phyloP scores from a whole-genome alignment of 2,113 vertebrate genomes.

The Dicentrarchus labrax region DNA sequence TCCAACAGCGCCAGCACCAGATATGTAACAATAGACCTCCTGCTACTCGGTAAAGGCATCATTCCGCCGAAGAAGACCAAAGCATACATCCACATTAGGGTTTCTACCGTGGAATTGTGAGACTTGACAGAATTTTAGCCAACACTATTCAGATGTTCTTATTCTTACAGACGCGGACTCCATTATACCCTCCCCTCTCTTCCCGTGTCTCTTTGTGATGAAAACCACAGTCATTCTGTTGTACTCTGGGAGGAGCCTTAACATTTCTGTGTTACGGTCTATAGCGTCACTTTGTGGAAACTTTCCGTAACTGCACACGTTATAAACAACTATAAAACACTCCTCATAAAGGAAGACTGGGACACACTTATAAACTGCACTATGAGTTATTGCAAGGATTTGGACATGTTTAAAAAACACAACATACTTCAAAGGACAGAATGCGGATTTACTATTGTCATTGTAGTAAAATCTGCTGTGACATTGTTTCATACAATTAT shows the following conservation, averaged over 20 bases:
- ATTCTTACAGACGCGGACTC: neutral
- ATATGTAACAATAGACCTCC: constrained; percentile 31
- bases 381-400: neutral
- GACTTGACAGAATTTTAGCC: neutral
- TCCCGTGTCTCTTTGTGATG: constrained; percentile 59
- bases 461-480: no score
- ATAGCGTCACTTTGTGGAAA: constrained; percentile 69
- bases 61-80: constrained; percentile 39
- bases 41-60: constrained; percentile 48
- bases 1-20: constrained; percentile 53
- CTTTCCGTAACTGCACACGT: constrained; percentile 10
- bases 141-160: neutral
- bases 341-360: neutral
- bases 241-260: constrained; percentile 64
- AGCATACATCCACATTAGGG: neutral
- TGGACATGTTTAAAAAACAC: neutral
- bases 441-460: neutral
- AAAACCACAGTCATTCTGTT: constrained; percentile 50
- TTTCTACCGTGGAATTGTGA: neutral
- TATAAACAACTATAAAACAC: constrained; percentile 1
- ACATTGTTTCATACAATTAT: no score
- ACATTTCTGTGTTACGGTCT: constrained; percentile 48
- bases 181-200: constrained; percentile 2
- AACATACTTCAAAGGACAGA: neutral
- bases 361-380: neutral